phyloP scores from a whole-genome alignment of 2,888 invertebrate genomes.

The Mesorhabditis spiculigera region DNA sequence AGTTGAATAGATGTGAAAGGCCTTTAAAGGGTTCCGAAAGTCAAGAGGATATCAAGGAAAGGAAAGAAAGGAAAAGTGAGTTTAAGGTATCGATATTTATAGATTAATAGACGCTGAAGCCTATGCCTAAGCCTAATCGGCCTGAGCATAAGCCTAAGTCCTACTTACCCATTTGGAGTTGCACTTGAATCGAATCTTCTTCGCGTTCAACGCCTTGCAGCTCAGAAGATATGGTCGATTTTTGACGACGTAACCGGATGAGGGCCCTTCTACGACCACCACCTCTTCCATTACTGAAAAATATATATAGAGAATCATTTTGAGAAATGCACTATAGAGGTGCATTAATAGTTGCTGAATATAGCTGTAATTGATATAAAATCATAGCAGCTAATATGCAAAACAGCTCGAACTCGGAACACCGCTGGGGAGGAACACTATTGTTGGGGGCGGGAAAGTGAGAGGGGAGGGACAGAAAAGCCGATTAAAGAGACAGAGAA shows the following conservation, averaged over 20 bases:
- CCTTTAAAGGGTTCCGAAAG: no score
- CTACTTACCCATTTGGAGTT: conserved; percentile 65
- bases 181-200: conserved; percentile 84
- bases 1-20: no score
- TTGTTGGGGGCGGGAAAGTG: no score
- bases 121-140: no score
- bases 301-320: not conserved
- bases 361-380: not conserved
- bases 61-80: no score
- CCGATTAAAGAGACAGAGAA: not conserved
- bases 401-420: not conserved
- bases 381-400: not conserved
- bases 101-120: no score
- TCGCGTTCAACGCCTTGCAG: conserved; percentile 85
- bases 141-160: no score
- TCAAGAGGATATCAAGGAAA: no score
- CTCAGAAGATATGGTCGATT: conserved; percentile 82
- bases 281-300: conserved; percentile 52
- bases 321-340: not conserved
- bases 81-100: no score
- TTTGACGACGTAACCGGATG: conserved; percentile 77
- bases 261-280: conserved; percentile 41
- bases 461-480: no score
- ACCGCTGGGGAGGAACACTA: no score
- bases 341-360: not conserved